Conservation (phyloP, 1,140 invertebrate species). For the Pachyrhynchus sulphureomaculatus region DNA sequence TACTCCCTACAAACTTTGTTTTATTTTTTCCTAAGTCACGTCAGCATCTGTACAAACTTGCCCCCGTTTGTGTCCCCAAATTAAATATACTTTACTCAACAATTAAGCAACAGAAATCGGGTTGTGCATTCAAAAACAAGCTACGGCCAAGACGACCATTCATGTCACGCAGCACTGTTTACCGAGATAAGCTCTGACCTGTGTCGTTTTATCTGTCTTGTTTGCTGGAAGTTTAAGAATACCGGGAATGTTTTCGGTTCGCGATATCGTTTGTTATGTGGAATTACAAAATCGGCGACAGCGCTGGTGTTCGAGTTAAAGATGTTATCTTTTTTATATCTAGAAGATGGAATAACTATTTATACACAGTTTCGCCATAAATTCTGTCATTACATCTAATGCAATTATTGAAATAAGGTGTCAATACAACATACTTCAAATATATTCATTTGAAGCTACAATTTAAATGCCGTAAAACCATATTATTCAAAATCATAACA, state of each 20-base stretch:
- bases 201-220: conserved; percentile 15
- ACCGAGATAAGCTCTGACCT: conserved; percentile 21
- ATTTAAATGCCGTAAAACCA: too few species aligned
- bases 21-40: conserved; percentile 2
- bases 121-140: conserved; percentile 9
- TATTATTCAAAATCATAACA: too few species aligned
- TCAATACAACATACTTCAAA: too few species aligned
- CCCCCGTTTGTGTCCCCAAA: conserved; percentile 10
- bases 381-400: too few species aligned
- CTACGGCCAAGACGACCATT: conserved; percentile 2
- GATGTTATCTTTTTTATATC: too few species aligned
- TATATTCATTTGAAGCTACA: too few species aligned
- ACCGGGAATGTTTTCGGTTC: neutral
- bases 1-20: too few species aligned
- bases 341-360: too few species aligned
- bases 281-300: neutral
- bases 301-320: too few species aligned
- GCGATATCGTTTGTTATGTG: neutral
- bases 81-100: conserved; percentile 27
- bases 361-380: too few species aligned
- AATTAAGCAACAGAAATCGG: conserved; percentile 18
- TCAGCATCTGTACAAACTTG: conserved; percentile 9
- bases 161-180: conserved; percentile 17
- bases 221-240: conserved; percentile 12
- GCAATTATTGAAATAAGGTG: too few species aligned